Percentiles rank a stretch among this genome's conserved stretches.
Evolutionary conservation across 2,888 invertebrate species (phyloP).

Genomic region (Encarsia formosa): DNA sequence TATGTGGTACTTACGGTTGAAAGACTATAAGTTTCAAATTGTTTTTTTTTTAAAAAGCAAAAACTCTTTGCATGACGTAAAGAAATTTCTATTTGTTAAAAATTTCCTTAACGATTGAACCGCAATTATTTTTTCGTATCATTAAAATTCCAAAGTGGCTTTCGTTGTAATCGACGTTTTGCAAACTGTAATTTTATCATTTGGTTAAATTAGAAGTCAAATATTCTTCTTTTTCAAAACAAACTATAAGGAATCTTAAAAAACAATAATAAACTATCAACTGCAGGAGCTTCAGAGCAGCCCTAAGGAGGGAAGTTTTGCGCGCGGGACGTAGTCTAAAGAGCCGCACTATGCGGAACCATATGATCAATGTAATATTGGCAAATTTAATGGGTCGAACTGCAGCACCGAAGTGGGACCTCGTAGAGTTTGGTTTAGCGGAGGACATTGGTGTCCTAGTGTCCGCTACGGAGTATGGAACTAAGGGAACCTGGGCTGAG

Average conservation of each 20-base stretch:
- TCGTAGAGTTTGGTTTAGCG: constrained; percentile 36
- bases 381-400: constrained; percentile 27
- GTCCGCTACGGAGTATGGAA: constrained; percentile 34
- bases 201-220: too few relatives aligned
- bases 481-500: constrained; percentile 38
- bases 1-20: constrained; percentile 38
- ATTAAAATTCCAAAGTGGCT: too few relatives aligned
- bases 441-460: constrained; percentile 40
- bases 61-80: neutral
- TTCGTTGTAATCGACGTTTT: too few relatives aligned
- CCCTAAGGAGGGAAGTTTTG: constrained; percentile 35
- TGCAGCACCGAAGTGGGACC: constrained; percentile 33
- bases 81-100: too few relatives aligned
- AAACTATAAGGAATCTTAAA: too few relatives aligned
- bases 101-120: too few relatives aligned
- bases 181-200: too few relatives aligned
- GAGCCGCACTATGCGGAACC: constrained; percentile 40
- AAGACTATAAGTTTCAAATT: neutral
- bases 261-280: neutral
- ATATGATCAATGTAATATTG: constrained; percentile 39
- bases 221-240: too few relatives aligned
- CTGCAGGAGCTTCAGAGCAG: constrained; percentile 36
- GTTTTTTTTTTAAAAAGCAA: neutral
- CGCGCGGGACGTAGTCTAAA: constrained; percentile 27
- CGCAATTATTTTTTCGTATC: too few relatives aligned